Base-by-base conservation (phyloP, 30 jellyfish, hydroid and myxozoan genomes). In the Cassiopea xamachana region DNA sequence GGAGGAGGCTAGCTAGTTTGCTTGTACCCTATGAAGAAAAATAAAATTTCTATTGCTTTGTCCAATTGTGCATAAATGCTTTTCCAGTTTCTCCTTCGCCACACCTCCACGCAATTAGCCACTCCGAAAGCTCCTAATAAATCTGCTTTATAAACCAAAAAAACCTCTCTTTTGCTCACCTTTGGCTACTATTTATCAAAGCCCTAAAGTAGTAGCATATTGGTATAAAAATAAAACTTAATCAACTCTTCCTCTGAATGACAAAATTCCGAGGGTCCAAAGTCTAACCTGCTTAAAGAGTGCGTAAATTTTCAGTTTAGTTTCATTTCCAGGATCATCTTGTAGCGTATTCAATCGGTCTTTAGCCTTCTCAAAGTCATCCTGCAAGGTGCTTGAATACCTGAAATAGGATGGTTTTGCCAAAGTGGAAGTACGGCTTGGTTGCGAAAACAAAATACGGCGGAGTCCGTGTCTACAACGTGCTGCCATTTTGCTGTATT, bases 241-340 rank as follows among this genome's bases (percentile, higher is more conserved):
- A 43, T 69, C 9, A 14, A 4, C 78, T 69, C 48, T 17, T 17
- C 48, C 17, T 69, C 48, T 4, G 15, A n/a, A 69, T 4, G 7
- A 0, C 7, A 4, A 7, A 46, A 75, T 16, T 6, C 74, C 46
- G 7, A 18, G 84, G 69, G 92, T 75, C 77, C 90, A 82, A 64
- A 82, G 82, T 64, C 92, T 19, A 16, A 95, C 99, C 99, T 95
- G 99, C 83, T 95, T 95, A 86, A 81, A 95, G 51, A 95, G 96
- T 0, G 96, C 99, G 81, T 95, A 95, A 2, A 95, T 84, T 74
- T 91, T 60, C 80, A 95, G 85, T 81, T 95, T 95, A 6, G 93
- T 98, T 51, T 95, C 97, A 71, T 95, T 95, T 83, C 98, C 99
- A 13, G 99, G 99, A 45, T 95, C 99, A n/a, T 95, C 98, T 48